Evolutionary conservation across 2,797 vertebrate species (phyloP).

Genomic region (Tapirus indicus): DNA sequence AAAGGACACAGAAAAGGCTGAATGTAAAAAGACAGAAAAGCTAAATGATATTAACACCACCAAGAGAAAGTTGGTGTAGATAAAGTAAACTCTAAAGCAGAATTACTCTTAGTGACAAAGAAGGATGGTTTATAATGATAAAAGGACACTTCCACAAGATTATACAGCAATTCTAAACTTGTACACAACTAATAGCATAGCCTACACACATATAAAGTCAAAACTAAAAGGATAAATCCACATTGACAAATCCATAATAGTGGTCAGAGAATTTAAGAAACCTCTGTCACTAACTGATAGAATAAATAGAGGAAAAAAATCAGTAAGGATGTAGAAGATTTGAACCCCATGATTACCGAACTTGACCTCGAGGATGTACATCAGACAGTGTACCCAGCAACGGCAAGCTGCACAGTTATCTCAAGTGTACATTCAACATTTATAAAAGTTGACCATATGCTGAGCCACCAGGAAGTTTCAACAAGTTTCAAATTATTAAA

Average conservation of each 20-base stretch:
- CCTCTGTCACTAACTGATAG: background rate
- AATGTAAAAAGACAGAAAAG: background rate
- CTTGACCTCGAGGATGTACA: background rate
- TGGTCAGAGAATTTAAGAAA: background rate
- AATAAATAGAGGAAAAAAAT: background rate
- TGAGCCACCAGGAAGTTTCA: background rate
- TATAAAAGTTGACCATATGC: background rate
- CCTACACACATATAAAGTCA: background rate
- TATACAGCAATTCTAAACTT: background rate
- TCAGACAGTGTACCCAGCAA: background rate
- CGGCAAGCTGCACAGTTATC: background rate
- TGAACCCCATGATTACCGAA: background rate
- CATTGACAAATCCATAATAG: background rate
- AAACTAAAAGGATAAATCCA: background rate
- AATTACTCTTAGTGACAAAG: background rate
- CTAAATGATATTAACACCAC: background rate
- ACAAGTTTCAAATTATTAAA: conserved; percentile 36
- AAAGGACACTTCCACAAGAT: background rate
- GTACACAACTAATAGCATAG: background rate
- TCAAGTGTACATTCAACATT: background rate
- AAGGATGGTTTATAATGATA: background rate
- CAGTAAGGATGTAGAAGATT: background rate
- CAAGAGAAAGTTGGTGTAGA: background rate
- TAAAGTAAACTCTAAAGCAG: background rate
- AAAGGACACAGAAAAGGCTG: background rate